Evolutionary conservation across 1,140 invertebrate species (phyloP).

Genomic region (Heliconius himera): DNA sequence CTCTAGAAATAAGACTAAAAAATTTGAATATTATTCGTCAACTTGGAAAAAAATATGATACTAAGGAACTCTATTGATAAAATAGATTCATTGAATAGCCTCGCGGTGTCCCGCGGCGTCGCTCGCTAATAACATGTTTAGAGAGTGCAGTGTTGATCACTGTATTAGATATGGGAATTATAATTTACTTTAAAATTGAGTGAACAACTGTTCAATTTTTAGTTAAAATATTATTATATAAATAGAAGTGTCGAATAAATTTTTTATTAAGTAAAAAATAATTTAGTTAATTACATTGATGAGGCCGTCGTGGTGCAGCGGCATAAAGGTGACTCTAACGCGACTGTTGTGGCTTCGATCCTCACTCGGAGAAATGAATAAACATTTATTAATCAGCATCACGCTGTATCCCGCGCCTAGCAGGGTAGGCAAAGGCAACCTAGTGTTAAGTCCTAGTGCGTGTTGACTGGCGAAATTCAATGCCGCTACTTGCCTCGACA

Average conservation of each 20-base stretch:
- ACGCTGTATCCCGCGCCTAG: too few species aligned
- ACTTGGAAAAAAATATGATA: not conserved
- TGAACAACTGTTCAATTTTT: not conserved
- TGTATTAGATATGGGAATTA: constrained; percentile 3
- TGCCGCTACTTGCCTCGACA: too few species aligned
- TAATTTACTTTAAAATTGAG: not conserved
- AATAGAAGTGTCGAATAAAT: not conserved
- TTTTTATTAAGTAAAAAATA: too few species aligned
- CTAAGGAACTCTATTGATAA: not conserved
- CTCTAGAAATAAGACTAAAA: too few species aligned
- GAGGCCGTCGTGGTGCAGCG: not conserved
- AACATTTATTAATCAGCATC: too few species aligned
- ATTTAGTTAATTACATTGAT: not conserved
- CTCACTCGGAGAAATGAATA: not conserved
- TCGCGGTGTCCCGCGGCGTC: constrained; percentile 9
- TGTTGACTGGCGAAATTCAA: too few species aligned
- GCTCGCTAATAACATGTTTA: constrained; percentile 9
- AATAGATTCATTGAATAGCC: not conserved
- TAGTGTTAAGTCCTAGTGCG: too few species aligned
- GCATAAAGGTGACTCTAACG: too few species aligned
- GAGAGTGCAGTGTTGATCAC: constrained; percentile 1
- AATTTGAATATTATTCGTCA: too few species aligned
- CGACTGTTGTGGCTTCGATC: not conserved
- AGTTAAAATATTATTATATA: not conserved
- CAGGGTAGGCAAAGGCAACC: too few species aligned